Evolutionary conservation across 2,888 invertebrate genomes (phyloP), one percentile per base, ranked within the genome.

Genomic region (Hybos culiciformis): DNA sequence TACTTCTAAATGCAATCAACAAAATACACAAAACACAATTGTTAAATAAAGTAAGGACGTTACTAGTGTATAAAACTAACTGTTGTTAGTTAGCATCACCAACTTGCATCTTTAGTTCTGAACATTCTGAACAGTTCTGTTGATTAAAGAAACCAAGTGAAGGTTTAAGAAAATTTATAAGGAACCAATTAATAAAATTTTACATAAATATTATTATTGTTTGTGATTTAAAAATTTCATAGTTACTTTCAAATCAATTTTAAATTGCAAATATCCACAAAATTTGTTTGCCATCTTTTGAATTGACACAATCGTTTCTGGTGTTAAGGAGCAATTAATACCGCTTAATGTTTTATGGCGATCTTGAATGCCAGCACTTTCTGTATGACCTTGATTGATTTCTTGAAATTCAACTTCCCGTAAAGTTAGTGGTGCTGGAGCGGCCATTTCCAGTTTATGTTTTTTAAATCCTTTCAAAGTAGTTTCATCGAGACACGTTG

Each of bases 201-300:
- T n/a, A n/a, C n/a, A n/a, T n/a, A n/a, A n/a, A n/a, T n/a, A n/a
- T n/a, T n/a, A n/a, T n/a, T n/a, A n/a, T n/a, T n/a, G n/a, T n/a
- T n/a, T n/a, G n/a, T n/a, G n/a, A n/a, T n/a, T n/a, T n/a, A n/a
- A n/a, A n/a, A n/a, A n/a, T n/a, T 5, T 8, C 9, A 5, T 5
- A 15, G 18, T 37, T 39, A 53, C 53, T 43, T 81, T 76, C 50
- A 91, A 70, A 69, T 93, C 77, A 72, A 87, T 84, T 66, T 74
- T 78, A 60, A 87, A 77, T 59, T 96, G 96, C 51, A 97, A 75
- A 68, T 97, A 98, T 60, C 90, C 83, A 55, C 86, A 75, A 50
- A 77, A 70, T 48, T 84, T 83, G 48, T 73, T 71, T 48, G 75
- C 73, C 65, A 94, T 74, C 59, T 83, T 79, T 46, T 69, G 61